Conservation (phyloP, 2,113 vertebrate genomes). For the Boulengeromyrus knoepffleri region DNA sequence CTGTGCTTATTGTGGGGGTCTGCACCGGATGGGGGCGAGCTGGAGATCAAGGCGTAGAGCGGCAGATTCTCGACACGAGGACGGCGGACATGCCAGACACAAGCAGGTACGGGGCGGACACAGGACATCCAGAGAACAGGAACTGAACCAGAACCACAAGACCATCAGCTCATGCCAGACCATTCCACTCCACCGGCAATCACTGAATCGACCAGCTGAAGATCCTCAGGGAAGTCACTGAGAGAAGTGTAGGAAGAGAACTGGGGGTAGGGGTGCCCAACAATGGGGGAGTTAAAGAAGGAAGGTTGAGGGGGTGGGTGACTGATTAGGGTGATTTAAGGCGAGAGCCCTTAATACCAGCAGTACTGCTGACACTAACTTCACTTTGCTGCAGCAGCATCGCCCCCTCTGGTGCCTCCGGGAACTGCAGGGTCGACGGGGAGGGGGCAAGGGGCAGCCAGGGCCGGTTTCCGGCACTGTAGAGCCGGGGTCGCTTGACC, state of each 20-base stretch:
- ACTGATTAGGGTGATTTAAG: slow-evolving; percentile 27
- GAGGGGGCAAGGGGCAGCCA: slow-evolving; percentile 64
- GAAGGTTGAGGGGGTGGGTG: slow-evolving; percentile 14
- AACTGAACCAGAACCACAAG: background rate
- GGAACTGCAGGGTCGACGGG: slow-evolving; percentile 59
- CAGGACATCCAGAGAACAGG: background rate
- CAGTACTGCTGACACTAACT: slow-evolving; percentile 62
- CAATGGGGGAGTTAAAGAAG: slow-evolving; percentile 21
- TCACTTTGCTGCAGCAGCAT: slow-evolving; percentile 68
- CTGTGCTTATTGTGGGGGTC: background rate
- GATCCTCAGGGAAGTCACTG: background rate
- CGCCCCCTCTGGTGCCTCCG: slow-evolving; percentile 67
- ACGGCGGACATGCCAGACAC: background rate
- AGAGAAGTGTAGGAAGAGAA: background rate
- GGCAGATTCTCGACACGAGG: background rate
- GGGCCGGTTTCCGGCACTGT: slow-evolving; percentile 86
- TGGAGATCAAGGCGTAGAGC: background rate
- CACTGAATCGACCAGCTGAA: slow-evolving; percentile 5
- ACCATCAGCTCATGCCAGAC: background rate
- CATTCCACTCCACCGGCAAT: background rate
- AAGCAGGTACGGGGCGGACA: background rate
- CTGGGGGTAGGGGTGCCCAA: background rate
- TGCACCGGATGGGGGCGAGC: background rate
- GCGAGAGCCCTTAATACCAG: slow-evolving; percentile 47
- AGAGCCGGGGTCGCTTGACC: slow-evolving; percentile 80